Base-by-base conservation (phyloP, 2,888 invertebrate genomes). In the Diadegma fenestrale region DNA sequence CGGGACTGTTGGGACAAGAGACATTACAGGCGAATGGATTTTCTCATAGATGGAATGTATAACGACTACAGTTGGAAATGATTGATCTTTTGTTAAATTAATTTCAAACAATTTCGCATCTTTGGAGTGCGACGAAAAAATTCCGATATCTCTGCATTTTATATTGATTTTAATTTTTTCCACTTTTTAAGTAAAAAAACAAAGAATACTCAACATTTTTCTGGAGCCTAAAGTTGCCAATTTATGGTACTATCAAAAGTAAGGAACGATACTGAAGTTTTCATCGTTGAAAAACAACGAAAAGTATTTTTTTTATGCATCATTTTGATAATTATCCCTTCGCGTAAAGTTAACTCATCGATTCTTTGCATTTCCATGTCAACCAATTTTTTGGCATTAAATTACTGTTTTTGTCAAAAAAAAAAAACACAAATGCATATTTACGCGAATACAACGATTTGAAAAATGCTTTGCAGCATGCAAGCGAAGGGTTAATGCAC, bases 41-140 rank as follows among this genome's bases (percentile, higher is more conserved):
- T 97, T 92, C 95, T 98, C 17, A 96, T 98, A 80, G 98, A 98
- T 94, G 98, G 98, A 90, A 97, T 98, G 97, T 98, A 98, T 92
- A 97, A 97, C 94, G 97, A 97, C 92, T 97, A 94, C n/a, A 86
- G 82, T 64, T 86, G 85, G 82, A 86, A 86, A 68, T 86, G 77
- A 73, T 78, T n/a, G 68, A 92, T 77, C 51, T 58, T 80, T 22
- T 61, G 26, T 33, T 54, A 26, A 19, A n/a, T 26, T 26, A 14
- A 58, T 6, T 26, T 0, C 8, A 26, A 26, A 14, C 14, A 14
- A 10, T 26, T 26, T 58, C 26, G 12, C 58, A 58, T 14, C 10
- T 30, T 8, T 26, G 10, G 12, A 51, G 64, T 10, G 37, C n/a
- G 51, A 48, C 26, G 22, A 33, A 2, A 72, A 72, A 58, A 33